phyloP scores from a whole-genome alignment of 1,140 invertebrate species.

The Sminthurides bifidus region DNA sequence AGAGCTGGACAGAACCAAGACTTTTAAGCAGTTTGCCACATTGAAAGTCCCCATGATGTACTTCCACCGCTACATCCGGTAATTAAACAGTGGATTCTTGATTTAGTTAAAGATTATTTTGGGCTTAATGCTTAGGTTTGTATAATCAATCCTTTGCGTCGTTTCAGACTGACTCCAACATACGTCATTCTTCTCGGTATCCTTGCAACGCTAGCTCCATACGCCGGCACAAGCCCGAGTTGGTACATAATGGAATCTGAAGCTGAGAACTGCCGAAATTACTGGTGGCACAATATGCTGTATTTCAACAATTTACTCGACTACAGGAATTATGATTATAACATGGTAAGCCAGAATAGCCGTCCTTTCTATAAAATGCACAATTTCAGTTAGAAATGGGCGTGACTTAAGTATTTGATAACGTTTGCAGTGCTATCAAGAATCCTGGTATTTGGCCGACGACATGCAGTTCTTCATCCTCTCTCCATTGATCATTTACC shows the following conservation, averaged over 20 bases:
- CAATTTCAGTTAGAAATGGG: too few species aligned
- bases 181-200: conserved; percentile 21
- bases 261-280: neutral
- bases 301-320: conserved; percentile 43
- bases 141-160: too few species aligned
- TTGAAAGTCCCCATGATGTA: conserved; percentile 10
- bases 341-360: neutral
- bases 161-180: conserved; percentile 32
- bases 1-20: conserved; percentile 49
- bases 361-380: too few species aligned
- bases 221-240: conserved; percentile 22
- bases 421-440: conserved; percentile 44
- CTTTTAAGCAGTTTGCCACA: neutral
- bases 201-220: conserved; percentile 30
- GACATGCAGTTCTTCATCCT: conserved; percentile 46
- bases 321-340: neutral
- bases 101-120: too few species aligned
- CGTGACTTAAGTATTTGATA: neutral
- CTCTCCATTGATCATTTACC: conserved; percentile 34
- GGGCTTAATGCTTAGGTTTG: too few species aligned
- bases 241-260: conserved; percentile 3
- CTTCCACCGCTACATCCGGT: too few species aligned
- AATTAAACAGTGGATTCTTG: too few species aligned
- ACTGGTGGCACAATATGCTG: conserved; percentile 28
- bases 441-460: conserved; percentile 47